Conservation (phyloP, 2,113 vertebrate genomes). For the Paramormyrops kingsleyae region DNA sequence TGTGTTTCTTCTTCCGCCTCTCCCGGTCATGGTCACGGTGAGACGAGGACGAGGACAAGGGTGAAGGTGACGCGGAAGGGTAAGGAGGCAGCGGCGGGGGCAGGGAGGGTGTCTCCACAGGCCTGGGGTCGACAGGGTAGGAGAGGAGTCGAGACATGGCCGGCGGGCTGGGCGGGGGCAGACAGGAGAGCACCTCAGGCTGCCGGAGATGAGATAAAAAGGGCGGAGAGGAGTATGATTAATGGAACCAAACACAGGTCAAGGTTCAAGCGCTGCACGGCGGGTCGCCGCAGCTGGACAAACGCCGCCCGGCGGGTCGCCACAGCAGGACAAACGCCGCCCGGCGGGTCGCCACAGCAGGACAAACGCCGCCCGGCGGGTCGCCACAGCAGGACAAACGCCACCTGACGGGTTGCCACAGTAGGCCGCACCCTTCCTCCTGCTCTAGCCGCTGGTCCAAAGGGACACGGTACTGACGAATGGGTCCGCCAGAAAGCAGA, state of each 20-base stretch:
- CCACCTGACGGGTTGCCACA: background rate
- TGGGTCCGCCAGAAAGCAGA: background rate
- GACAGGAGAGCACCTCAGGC: constrained; percentile 5
- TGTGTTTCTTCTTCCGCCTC: constrained; percentile 88
- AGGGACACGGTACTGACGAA: background rate
- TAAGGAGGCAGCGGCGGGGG: constrained; percentile 29
- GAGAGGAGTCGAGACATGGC: constrained; percentile 19
- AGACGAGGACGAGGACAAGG: constrained; percentile 39
- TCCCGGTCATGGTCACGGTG: constrained; percentile 45
- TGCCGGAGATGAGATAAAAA: background rate
- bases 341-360: background rate
- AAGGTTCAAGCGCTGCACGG: background rate
- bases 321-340: background rate
- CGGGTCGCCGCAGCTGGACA: background rate
- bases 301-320: too few species aligned
- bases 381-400: background rate
- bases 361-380: background rate
- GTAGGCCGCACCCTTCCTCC: background rate
- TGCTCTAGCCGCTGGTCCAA: background rate
- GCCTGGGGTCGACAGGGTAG: constrained; percentile 35
- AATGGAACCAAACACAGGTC: background rate
- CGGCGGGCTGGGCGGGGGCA: background rate
- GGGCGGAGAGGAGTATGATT: background rate
- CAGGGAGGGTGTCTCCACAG: constrained; percentile 20
- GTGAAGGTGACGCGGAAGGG: constrained; percentile 31